Base-by-base conservation (phyloP, 2,113 vertebrate species). In the Arvicanthis niloticus region DNA sequence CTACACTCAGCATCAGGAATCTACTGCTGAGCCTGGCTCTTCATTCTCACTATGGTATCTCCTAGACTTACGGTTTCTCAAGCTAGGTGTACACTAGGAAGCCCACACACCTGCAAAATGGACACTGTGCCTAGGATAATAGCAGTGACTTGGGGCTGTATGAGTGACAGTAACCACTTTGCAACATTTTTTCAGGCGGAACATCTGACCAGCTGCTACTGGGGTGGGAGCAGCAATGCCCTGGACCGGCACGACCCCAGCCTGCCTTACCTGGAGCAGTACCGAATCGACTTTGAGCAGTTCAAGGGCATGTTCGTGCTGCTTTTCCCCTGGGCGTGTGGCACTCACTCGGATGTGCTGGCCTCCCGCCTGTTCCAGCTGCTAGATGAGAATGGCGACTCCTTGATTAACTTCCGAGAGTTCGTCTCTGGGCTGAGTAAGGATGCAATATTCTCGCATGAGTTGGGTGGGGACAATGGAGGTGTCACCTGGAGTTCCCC, bases 121-220 rank as follows among this genome's bases (percentile, higher is more conserved):
- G 7, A 5, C 24, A 21, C 60, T 3, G 3, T 58, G 72, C 22
- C 82, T 58, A 12, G 40, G 45, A 7, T 73, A 3, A 31, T 11
- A 7, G 7, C n/a, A 16, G 80, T 60, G 78, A 29, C 16, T 70
- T 62, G 31, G 16, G 17, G 70, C 81, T 37, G 0, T 5, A 15
- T 31, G 37, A 31, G 75, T n/a, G 31, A 31, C n/a, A 21, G 2
- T 91, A 0, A 51, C 34, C 73, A 22, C 26, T 17, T 81, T 16
- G 0, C 16, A 88, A 95, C 91, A 37, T 29, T 94, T 96, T 96
- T 62, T 93, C 97, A 99, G 99, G 99, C 99, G 0, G 99, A 99
- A 58, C 99, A 99, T 97, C 98, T 99, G 96, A 99, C 99, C 62
- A 99, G 99, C 98, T 99, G 99, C 98, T 99, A 99, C 98, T 99